Percentiles rank a stretch among this genome's conserved stretches.
phyloP scores from a whole-genome alignment of 2,888 invertebrate genomes.

The Auanema sp. region DNA sequence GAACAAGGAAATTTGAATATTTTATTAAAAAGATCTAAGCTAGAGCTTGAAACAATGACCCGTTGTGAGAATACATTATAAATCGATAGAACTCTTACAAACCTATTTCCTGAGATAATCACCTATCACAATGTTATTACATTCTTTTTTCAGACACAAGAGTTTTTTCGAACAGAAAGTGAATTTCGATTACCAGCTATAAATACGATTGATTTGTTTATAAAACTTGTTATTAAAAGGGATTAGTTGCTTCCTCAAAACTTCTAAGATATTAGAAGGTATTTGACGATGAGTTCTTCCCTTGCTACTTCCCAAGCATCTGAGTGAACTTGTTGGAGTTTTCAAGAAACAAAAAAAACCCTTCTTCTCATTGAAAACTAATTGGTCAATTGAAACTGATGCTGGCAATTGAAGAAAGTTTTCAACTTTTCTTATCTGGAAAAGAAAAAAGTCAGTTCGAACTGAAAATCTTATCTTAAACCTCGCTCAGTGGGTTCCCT shows the following conservation, averaged over 20 bases:
- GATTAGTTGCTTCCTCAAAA: conserved; percentile 35
- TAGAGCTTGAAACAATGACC: no score
- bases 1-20: no score
- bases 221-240: conserved; percentile 54
- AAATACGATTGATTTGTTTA: conserved; percentile 41
- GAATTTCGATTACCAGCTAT: conserved; percentile 38
- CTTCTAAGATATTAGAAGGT: conserved; percentile 13
- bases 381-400: conserved; percentile 79
- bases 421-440: conserved; percentile 78
- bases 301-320: conserved; percentile 55
- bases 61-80: conserved; percentile 8
- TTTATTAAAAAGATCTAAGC: no score
- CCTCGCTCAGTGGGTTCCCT: conserved; percentile 83
- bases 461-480: conserved; percentile 9
- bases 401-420: conserved; percentile 78
- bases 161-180: no score
- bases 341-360: conserved; percentile 81
- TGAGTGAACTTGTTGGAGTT: conserved; percentile 13
- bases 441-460: conserved; percentile 5
- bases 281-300: conserved; percentile 53
- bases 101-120: conserved; percentile 13
- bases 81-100: conserved; percentile 8
- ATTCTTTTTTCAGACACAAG: no score
- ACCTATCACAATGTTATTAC: conserved; percentile 7
- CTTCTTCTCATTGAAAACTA: conserved; percentile 94